Evolutionary conservation across 2,797 vertebrate species (phyloP), one percentile per base, ranked within the genome.

Genomic region (Sandelia bainsii): DNA sequence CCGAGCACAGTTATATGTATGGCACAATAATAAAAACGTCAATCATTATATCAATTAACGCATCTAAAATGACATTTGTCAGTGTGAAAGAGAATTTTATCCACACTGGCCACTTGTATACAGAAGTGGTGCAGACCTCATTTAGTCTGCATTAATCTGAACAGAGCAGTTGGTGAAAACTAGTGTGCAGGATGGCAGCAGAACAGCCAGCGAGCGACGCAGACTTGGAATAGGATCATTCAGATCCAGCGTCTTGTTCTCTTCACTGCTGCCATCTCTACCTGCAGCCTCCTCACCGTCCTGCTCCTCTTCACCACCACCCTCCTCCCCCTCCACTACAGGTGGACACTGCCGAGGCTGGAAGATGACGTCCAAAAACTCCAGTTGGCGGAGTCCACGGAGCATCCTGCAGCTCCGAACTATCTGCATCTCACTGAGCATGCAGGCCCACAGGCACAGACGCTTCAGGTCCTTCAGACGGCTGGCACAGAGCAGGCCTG

Each of bases 341-440:
- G 86, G 84, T 7, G 88, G 88, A 72, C 81, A 89, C 79, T 81
- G 91, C 9, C 80, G 85, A 32, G 89, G 87, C 75, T 93, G 91
- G 76, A 95, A 95, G 72, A 84, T 80, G 69, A 95, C 94, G 0
- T 94, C 90, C 19, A 88, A 72, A 79, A 95, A 95, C 87, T 94
- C 93, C 64, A 95, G 76, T 39, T 52, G 71, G 8, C 75, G 86
- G 62, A 95, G 92, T 44, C 88, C 90, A 1, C 90, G 88, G 10
- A 95, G 89, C 75, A 89, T 91, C 65, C 90, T 87, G 84, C 94
- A 95, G 74, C 93, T 92, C 16, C 92, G 89, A 37, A 93, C 86
- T 6, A 95, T 88, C 85, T 92, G 92, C 74, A 90, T 85, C 84
- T 94, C 89, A 0, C 91, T 91, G 48, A 95, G 91, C 0, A 88